Base-by-base conservation (phyloP, 2,113 vertebrate genomes). In the Ceuthmochares aereus region DNA sequence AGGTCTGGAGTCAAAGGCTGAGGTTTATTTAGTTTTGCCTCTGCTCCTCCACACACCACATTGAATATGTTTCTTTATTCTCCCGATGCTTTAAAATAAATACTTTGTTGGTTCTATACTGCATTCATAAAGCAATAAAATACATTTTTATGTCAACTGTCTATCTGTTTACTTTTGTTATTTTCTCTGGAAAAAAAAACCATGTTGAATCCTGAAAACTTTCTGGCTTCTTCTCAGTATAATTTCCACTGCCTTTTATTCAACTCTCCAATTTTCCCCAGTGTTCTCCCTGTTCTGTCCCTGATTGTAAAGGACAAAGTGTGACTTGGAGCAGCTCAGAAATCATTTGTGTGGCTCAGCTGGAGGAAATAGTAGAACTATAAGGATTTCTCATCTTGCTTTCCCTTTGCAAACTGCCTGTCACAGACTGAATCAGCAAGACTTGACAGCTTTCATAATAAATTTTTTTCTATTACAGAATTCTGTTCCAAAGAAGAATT, bases 391-490 rank as follows among this genome's bases (percentile, higher is more conserved):
- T 89, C 69, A 84, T 89, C 47, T 79, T 51, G 55, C 67, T 88
- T 89, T 92, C 55, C 74, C 58, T 59, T 93, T 83, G 59, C 64
- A 85, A 86, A 92, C 72, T 54, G 72, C 42, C 66, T 13, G 2
- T 91, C 82, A 89, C 9, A 68, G 32, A 66, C 62, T 74, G 87
- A 93, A 88, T 92, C 70, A 79, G 83, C 73, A 93, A 82, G 62
- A 89, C 70, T 69, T 81, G 81, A 94, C 73, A 88, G 79, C 29
- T 90, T 60, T 67, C 29, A 18, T 40, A 14, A 20, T 75, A 59
- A 29, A 55, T 47, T 77, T 68, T 72, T 58, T 87, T n/a, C 40
- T 77, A 29, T 77, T 89, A 77, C 58, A 90, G 36, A 37, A 59
- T 60, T 64, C 52, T 81, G 63, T 60, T 93, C 51, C 70, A 86